Base-by-base conservation (phyloP, 2,797 vertebrate species). In the Brachyrhaphis roseni region DNA sequence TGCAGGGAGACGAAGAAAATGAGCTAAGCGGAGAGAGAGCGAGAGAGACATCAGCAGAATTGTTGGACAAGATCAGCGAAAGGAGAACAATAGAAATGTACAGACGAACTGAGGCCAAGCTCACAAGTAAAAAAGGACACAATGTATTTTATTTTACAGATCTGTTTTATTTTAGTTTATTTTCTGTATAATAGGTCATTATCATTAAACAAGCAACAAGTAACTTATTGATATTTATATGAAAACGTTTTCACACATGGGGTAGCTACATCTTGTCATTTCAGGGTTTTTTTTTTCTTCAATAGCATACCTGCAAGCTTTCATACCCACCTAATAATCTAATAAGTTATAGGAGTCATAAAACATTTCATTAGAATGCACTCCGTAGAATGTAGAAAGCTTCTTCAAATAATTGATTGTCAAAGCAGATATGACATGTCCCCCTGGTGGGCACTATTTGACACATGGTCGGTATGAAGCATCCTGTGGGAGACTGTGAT, bases 1-100 rank as follows among this genome's bases (percentile, higher is more conserved):
- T 78, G 84, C 82, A 86, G 90, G 90, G 91, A 86, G n/a, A 76
- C 85, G 84, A 89, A 89, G 79, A 84, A 92, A 93, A 91, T 86
- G 86, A 91, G 88, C 76, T 79, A 84, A 83, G 92, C 77, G 87
- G 84, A 88, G 70, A 90, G 84, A 28, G 28, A 59, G 64, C 89
- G 79, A 89, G 64, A 90, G 82, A 89, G 89, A 93, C 89, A 89
- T 91, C 89, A 90, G 89, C 91, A 86, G 91, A 94, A 88, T 72
- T 75, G 79, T 76, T 83, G 88, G 86, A 90, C 91, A 91, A 88
- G 84, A 87, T 77, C 82, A 89, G 72, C 10, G 83, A 87, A 79
- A 80, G 81, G 72, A 84, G 82, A 87, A 91, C 82, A 82, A 88
- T 80, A 68, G 72, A 83, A 83, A 88, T 74, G 82, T 75, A 88